A percentile compares a stretch with the other conserved stretches of the same genome.
phyloP scores from a whole-genome alignment of 37 sponge, comb jelly and placozoan species.

The Bolinopsis microptera region DNA sequence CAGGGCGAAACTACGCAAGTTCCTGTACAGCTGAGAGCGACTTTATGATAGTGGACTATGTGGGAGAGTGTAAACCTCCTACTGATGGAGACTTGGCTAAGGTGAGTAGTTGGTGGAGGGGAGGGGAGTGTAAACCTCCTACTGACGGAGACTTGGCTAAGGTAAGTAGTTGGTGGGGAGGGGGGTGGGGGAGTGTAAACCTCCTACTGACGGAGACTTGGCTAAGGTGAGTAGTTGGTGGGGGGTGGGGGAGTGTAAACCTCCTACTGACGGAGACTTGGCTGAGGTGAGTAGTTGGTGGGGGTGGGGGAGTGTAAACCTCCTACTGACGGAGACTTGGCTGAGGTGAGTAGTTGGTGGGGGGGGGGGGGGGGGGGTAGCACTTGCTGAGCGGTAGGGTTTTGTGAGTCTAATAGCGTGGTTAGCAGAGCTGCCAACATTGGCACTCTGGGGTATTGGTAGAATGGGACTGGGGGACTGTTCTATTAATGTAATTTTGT shows the following conservation, averaged over 20 bases:
- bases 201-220: neutral
- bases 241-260: constrained; percentile 1
- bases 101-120: no score
- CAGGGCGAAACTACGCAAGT: constrained; percentile 23
- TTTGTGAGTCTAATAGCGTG: no score
- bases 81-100: neutral
- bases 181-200: constrained; percentile 10
- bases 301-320: constrained; percentile 10
- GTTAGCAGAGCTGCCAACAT: no score
- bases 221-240: no score
- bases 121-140: constrained; percentile 21
- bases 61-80: constrained; percentile 27
- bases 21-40: constrained; percentile 40
- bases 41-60: constrained; percentile 45
- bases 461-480: no score
- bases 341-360: no score
- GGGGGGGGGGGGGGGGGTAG: no score
- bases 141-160: neutral
- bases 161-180: no score
- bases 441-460: no score
- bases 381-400: no score
- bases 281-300: no score
- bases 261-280: constrained; percentile 3
- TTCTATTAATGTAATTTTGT: no score
- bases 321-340: neutral